Conservation (phyloP, 1,140 invertebrate genomes). For the Leptestheria dahalacensis region DNA sequence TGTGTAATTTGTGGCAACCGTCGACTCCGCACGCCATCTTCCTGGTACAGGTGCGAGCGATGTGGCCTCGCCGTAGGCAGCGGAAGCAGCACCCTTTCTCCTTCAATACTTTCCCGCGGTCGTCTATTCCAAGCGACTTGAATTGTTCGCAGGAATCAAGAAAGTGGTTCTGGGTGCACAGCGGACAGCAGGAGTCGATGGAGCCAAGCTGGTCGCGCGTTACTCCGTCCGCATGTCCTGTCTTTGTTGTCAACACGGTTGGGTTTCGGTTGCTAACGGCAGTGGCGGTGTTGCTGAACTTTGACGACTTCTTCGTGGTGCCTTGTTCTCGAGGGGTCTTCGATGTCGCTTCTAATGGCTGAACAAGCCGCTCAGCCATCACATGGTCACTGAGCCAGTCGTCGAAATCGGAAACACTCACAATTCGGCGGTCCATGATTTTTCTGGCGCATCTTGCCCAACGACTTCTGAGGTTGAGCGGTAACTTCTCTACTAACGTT, state of each 20-base stretch:
- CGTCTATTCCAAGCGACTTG: not conserved
- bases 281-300: not conserved
- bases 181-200: too few relatives aligned
- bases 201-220: too few relatives aligned
- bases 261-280: not conserved
- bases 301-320: not conserved
- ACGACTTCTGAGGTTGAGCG: not conserved
- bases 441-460: not conserved
- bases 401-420: not conserved
- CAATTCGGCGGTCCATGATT: not conserved
- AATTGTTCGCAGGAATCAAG: not conserved
- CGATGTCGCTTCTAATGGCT: not conserved
- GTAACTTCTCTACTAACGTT: not conserved
- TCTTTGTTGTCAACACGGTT: not conserved
- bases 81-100: not conserved
- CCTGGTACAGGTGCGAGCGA: not conserved
- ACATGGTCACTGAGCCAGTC: not conserved
- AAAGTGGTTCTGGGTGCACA: too few relatives aligned
- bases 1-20: not conserved
- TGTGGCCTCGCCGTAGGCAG: not conserved
- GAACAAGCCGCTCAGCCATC: not conserved
- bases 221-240: not conserved
- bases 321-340: not conserved
- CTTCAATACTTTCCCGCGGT: not conserved
- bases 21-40: not conserved